A percentile compares a stretch with the other conserved stretches of the same genome.
phyloP scores from a whole-genome alignment of 2,113 vertebrate species.

The Centropristis striata region DNA sequence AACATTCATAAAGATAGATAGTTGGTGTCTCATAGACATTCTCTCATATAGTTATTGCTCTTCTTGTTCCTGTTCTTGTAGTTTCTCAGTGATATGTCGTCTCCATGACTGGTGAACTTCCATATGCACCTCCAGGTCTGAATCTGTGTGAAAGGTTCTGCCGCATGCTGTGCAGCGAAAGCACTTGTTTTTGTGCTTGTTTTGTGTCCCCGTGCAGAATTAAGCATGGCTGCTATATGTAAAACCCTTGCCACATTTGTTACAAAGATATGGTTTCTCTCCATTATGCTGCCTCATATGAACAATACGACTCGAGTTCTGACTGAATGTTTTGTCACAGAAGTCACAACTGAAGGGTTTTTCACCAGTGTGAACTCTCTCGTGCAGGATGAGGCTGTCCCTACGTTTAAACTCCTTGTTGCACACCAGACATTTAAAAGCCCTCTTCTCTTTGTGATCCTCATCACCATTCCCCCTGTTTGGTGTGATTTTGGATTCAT shows the following conservation, averaged over 20 bases:
- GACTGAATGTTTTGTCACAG: conserved; percentile 28
- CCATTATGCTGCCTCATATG: conserved; percentile 32
- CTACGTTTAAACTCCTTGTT: no score
- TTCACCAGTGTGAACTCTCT: conserved; percentile 26
- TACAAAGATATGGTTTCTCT: conserved; percentile 13
- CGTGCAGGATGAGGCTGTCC: no score
- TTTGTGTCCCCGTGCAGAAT: not conserved
- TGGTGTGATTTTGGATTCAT: no score
- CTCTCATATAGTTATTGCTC: not conserved
- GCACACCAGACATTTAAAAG: no score
- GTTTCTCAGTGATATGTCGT: conserved; percentile 17
- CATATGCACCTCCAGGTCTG: conserved; percentile 29
- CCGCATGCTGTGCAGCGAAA: conserved; percentile 18
- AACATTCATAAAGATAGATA: not conserved
- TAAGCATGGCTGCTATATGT: not conserved
- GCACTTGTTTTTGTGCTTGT: not conserved
- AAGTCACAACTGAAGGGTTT: conserved; percentile 33
- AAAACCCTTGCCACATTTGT: conserved; percentile 6
- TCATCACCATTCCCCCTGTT: no score
- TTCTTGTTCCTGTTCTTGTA: not conserved
- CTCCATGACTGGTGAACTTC: conserved; percentile 41
- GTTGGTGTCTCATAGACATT: no score
- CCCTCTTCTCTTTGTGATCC: no score
- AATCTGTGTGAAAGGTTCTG: not conserved
- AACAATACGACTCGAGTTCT: not conserved